A percentile compares a stretch with the other conserved stretches of the same genome.
phyloP scores from a whole-genome alignment of 1,140 invertebrate genomes.

The Philopotamus ludificatus region DNA sequence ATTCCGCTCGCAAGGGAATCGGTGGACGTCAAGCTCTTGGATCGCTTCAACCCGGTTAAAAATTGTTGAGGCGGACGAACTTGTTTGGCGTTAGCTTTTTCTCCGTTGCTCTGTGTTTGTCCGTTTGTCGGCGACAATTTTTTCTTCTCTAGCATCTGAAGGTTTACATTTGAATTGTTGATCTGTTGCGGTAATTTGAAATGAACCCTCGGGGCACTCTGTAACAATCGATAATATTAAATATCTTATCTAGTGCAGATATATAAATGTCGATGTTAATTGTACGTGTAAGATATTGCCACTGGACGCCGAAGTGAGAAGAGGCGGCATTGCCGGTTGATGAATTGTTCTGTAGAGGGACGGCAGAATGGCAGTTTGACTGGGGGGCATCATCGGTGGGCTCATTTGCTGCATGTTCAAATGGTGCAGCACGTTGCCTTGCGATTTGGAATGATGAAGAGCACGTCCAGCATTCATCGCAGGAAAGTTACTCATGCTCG shows the following conservation, averaged over 20 bases:
- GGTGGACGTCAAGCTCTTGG: constrained; percentile 75
- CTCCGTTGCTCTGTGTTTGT: constrained; percentile 29
- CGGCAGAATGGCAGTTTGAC: constrained; percentile 26
- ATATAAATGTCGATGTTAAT: neutral
- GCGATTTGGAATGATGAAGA: constrained; percentile 64
- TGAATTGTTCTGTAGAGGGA: constrained; percentile 43
- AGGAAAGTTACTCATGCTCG: constrained; percentile 40
- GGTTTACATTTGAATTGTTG: constrained; percentile 42
- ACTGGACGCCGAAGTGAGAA: constrained; percentile 64
- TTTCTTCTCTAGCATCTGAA: constrained; percentile 48
- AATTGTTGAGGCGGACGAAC: constrained; percentile 47
- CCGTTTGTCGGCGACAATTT: constrained; percentile 50
- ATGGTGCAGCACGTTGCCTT: constrained; percentile 61
- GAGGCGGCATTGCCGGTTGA: constrained; percentile 48
- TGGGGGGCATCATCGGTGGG: constrained; percentile 35
- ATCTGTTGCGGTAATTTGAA: constrained; percentile 54
- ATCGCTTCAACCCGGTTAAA: constrained; percentile 68
- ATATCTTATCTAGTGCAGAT: neutral
- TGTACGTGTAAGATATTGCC: constrained; percentile 67
- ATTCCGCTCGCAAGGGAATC: constrained; percentile 65
- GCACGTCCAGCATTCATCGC: constrained; percentile 45
- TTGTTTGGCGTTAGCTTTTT: constrained; percentile 36
- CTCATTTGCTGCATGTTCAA: constrained; percentile 42
- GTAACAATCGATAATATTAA: neutral
- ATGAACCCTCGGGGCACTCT: constrained; percentile 58